Conservation (phyloP, 2,888 invertebrate genomes). For the Cosmorhoe ocellata region DNA sequence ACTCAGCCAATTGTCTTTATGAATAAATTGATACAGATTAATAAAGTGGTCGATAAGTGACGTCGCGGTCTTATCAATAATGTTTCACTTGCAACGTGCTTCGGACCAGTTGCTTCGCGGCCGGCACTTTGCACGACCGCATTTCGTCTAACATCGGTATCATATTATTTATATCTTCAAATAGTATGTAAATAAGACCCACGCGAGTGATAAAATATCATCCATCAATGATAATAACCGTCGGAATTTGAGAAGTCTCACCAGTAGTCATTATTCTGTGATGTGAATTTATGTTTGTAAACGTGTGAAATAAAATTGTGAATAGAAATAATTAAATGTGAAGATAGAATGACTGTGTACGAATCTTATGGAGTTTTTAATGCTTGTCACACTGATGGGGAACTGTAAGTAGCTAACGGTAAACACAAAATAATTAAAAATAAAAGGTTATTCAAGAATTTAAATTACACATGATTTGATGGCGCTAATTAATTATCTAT, state of each 20-base stretch:
- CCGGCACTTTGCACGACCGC: conserved; percentile 56
- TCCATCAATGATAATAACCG: conserved; percentile 33
- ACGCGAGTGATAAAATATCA: conserved; percentile 28
- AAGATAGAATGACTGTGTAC: conserved; percentile 64
- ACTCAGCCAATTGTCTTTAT: conserved; percentile 64
- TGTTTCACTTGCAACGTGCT: conserved; percentile 58
- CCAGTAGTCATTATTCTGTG: conserved; percentile 22
- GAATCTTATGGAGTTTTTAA: conserved; percentile 57
- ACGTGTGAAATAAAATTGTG: conserved; percentile 40
- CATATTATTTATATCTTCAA: conserved; percentile 36
- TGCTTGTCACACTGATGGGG: conserved; percentile 71
- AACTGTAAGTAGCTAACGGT: conserved; percentile 62
- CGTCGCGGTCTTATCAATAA: conserved; percentile 72
- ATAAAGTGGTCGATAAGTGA: conserved; percentile 74
- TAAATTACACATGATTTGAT: neutral
- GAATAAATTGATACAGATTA: conserved; percentile 78
- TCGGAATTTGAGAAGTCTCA: conserved; percentile 17
- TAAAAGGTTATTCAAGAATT: neutral
- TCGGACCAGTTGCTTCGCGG: conserved; percentile 61
- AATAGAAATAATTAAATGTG: conserved; percentile 46
- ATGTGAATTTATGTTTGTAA: conserved; percentile 36
- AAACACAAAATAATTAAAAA: neutral
- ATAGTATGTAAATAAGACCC: conserved; percentile 24
- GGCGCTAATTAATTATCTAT: neutral
- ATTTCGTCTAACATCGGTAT: conserved; percentile 39